phyloP scores from a whole-genome alignment of 2,888 invertebrate genomes.

The Drosophila eohydei region DNA sequence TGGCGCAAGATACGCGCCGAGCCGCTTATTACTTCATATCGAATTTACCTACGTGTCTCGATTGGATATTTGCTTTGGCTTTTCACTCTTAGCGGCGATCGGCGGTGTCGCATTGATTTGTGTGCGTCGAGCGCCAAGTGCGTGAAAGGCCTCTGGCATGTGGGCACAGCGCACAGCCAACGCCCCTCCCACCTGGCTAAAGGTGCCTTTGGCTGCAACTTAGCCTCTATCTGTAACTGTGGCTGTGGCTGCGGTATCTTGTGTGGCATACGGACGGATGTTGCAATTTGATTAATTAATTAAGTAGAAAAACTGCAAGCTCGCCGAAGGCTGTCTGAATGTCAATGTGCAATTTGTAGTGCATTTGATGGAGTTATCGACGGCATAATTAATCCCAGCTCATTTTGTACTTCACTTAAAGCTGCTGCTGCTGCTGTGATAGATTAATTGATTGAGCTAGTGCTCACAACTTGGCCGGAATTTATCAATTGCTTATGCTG shows the following conservation, averaged over 20 bases:
- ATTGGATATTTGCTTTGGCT: constrained; percentile 30
- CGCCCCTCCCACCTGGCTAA: background rate
- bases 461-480: background rate
- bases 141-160: constrained; percentile 63
- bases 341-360: constrained; percentile 78
- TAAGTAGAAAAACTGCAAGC: constrained; percentile 74
- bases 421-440: background rate
- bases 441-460: background rate
- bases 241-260: constrained; percentile 25
- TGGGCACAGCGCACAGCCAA: constrained; percentile 39
- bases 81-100: constrained; percentile 30
- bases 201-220: background rate
- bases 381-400: constrained; percentile 7
- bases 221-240: background rate
- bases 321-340: constrained; percentile 71
- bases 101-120: constrained; percentile 57
- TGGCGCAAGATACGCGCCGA: constrained; percentile 71
- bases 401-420: constrained; percentile 4
- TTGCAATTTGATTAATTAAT: constrained; percentile 76
- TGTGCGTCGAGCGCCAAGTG: constrained; percentile 55
- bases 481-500: background rate
- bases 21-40: constrained; percentile 73
- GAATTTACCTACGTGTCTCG: constrained; percentile 60
- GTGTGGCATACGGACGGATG: constrained; percentile 67
- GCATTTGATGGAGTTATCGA: constrained; percentile 51